phyloP scores from a whole-genome alignment of 2,797 vertebrate genomes.

The Natrix natrix region DNA sequence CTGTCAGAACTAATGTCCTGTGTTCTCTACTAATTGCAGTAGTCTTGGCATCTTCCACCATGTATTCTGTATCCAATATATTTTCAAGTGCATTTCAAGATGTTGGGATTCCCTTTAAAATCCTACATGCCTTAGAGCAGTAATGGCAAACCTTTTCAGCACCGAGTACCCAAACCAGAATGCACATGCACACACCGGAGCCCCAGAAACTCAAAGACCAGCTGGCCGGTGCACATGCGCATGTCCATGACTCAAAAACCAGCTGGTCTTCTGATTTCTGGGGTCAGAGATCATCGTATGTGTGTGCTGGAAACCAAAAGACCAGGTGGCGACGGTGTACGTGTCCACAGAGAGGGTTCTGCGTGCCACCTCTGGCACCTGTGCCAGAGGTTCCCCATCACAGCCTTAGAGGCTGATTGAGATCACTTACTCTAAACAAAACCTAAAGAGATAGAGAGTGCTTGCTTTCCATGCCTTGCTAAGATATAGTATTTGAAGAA shows the following conservation, averaged over 20 bases:
- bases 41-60: neutral
- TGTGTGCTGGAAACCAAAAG: too few species aligned
- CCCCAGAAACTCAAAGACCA: too few species aligned
- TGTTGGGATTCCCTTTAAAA: neutral
- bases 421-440: neutral
- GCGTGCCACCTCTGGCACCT: too few species aligned
- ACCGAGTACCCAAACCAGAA: too few species aligned
- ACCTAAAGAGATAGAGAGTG: neutral
- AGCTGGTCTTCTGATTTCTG: too few species aligned
- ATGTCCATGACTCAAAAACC: too few species aligned
- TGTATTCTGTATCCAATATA: neutral
- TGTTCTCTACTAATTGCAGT: neutral
- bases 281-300: too few species aligned
- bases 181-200: rapidly evolving
- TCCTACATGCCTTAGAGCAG: neutral
- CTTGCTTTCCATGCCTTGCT: neutral
- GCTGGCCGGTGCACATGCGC: too few species aligned
- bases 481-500: neutral
- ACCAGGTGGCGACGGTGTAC: too few species aligned
- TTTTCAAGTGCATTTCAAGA: neutral
- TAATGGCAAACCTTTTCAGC: too few species aligned
- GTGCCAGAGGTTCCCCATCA: too few species aligned
- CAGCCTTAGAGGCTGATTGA: neutral
- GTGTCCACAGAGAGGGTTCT: too few species aligned
- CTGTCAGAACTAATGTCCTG: neutral